These are phyloP conservation scores for Pammene fasciana DNA, from an alignment of 2,888 invertebrate genomes.

Conservation along the genomic window DNA sequence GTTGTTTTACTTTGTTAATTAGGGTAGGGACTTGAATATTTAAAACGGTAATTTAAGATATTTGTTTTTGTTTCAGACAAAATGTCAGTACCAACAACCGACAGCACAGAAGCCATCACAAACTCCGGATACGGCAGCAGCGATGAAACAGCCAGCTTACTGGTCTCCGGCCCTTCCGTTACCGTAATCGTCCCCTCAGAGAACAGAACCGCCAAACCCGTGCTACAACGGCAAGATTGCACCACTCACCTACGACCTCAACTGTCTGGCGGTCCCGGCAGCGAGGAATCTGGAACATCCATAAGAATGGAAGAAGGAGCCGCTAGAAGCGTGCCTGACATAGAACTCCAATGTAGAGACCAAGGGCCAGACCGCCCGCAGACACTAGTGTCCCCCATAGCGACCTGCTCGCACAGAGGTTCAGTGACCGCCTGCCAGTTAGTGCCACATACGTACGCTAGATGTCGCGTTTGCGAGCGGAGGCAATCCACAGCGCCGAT, in stretches of 20 bases:
- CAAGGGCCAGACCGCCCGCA: conserved; percentile 80
- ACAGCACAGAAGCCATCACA: conserved; percentile 81
- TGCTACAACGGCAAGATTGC: conserved; percentile 93
- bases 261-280: conserved; percentile 88
- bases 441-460: conserved; percentile 85
- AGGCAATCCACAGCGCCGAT: conserved; percentile 92
- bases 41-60: neutral
- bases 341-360: conserved; percentile 89
- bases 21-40: too few species aligned
- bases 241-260: conserved; percentile 90
- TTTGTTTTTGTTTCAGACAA: conserved; percentile 67
- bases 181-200: conserved; percentile 78
- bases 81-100: conserved; percentile 80
- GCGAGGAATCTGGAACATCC: conserved; percentile 88
- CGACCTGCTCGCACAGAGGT: conserved; percentile 84
- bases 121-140: conserved; percentile 89
- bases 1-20: too few species aligned
- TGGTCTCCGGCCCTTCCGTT: conserved; percentile 86
- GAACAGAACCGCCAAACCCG: conserved; percentile 87
- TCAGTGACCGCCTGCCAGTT: conserved; percentile 86
- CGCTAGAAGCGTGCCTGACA: conserved; percentile 91
- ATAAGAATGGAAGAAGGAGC: conserved; percentile 86
- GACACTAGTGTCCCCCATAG: conserved; percentile 81
- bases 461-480: conserved; percentile 88
- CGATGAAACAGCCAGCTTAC: conserved; percentile 92